These are phyloP conservation scores for Limonius californicus DNA, from an alignment of 1,140 invertebrate genomes.

Conservation along the genomic window DNA sequence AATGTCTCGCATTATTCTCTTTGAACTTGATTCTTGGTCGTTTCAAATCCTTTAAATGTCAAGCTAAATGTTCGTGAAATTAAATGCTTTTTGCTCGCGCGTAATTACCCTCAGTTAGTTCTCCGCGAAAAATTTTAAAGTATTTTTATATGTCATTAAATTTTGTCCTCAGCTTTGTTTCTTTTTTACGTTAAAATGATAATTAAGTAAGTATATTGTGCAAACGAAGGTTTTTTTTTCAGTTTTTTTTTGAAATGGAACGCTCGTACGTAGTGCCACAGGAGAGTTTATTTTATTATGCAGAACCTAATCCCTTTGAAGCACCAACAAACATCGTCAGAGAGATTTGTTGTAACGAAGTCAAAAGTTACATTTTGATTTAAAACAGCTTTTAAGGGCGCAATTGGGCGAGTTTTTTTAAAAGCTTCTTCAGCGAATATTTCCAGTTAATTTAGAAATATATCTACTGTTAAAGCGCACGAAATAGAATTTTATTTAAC, in stretches of 20 bases:
- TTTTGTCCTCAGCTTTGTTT: not conserved
- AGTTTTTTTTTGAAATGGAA: not conserved
- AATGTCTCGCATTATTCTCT: constrained; percentile 14
- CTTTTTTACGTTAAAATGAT: not conserved
- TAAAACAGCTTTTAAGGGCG: not conserved
- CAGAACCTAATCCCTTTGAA: no score
- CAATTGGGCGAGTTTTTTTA: not conserved
- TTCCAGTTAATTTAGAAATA: not conserved
- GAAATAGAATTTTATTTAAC: constrained; percentile 12
- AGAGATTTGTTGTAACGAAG: not conserved
- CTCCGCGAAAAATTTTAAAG: not conserved
- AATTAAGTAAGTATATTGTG: not conserved
- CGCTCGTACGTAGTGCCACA: not conserved
- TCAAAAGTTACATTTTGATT: not conserved
- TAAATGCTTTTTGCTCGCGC: constrained; percentile 1
- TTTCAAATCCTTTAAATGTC: constrained; percentile 18
- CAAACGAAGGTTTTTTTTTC: not conserved
- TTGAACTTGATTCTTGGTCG: constrained; percentile 13
- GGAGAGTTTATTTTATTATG: no score
- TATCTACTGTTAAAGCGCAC: not conserved
- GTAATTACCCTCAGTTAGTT: not conserved
- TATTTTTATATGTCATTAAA: constrained; percentile 6
- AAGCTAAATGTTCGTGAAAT: constrained; percentile 3
- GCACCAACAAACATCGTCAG: no score
- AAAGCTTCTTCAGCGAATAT: not conserved